Conservation (phyloP, 1,140 invertebrate genomes). For the Lepidurus couesii region DNA sequence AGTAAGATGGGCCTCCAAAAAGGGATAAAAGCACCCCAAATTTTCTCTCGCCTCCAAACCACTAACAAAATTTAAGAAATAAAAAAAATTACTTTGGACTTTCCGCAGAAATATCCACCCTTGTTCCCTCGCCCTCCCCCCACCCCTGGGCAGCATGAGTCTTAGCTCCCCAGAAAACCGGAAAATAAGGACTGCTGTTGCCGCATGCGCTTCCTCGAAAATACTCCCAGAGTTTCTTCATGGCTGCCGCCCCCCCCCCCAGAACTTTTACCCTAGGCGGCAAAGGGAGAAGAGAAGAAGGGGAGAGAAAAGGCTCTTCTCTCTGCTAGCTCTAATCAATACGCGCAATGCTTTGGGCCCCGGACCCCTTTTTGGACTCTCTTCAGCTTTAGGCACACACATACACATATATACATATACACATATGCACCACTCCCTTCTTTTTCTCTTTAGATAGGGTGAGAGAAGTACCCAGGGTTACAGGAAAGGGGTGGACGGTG, state of each 20-base stretch:
- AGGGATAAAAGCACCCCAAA: background rate
- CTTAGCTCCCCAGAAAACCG: background rate
- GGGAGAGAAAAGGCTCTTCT: background rate
- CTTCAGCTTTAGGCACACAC: background rate
- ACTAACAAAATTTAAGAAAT: background rate
- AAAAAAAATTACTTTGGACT: background rate
- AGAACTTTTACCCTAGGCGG: background rate
- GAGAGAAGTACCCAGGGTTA: too few species aligned
- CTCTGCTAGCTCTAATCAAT: constrained; percentile 19
- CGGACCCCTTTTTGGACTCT: background rate
- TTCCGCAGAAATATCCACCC: background rate
- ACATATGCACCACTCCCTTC: background rate
- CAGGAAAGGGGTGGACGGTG: background rate
- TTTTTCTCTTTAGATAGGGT: background rate
- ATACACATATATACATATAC: background rate
- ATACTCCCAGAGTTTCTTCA: background rate
- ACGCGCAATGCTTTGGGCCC: constrained; percentile 16
- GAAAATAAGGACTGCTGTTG: constrained; percentile 11
- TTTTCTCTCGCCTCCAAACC: constrained; percentile 13
- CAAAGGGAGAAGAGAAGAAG: too few species aligned
- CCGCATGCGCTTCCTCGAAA: constrained; percentile 20
- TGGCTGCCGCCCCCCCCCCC: background rate
- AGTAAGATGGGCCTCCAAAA: background rate
- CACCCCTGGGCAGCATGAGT: background rate
- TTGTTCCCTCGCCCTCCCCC: background rate